phyloP scores from a whole-genome alignment of 2,888 invertebrate species.

The Ormyrus rosae region DNA sequence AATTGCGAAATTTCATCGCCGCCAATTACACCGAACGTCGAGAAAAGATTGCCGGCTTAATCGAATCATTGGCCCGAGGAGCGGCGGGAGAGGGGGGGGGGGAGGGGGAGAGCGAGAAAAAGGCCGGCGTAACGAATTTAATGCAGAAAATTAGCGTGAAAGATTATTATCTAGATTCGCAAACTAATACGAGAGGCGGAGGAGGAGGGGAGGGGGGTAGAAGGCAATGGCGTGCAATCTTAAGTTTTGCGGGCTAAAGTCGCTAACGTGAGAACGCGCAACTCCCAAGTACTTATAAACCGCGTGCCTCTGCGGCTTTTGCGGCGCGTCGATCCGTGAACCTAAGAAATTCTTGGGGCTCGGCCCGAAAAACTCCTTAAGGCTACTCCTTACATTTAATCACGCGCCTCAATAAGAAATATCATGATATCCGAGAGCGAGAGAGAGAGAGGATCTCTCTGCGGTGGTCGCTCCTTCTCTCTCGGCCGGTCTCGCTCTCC shows the following conservation, averaged over 20 bases:
- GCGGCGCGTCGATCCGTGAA: constrained; percentile 60
- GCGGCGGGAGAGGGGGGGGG: too few species aligned
- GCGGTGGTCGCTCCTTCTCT: not conserved
- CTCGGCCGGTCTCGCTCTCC: not conserved
- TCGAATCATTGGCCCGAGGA: too few species aligned
- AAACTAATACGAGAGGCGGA: constrained; percentile 5
- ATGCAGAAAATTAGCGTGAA: constrained; percentile 10
- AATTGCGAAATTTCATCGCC: too few species aligned
- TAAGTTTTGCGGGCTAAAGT: constrained; percentile 35
- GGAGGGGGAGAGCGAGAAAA: too few species aligned
- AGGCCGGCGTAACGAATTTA: not conserved
- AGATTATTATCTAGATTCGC: constrained; percentile 9
- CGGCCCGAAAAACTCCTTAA: constrained; percentile 24
- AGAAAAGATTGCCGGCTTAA: too few species aligned
- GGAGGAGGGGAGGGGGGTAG: too few species aligned
- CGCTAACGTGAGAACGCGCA: constrained; percentile 62
- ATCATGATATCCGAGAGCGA: constrained; percentile 24
- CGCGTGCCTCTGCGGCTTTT: constrained; percentile 55
- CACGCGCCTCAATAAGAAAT: constrained; percentile 46
- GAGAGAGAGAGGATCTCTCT: not conserved
- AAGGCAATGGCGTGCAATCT: not conserved
- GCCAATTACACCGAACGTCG: too few species aligned
- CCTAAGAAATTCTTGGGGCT: constrained; percentile 51
- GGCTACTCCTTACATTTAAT: constrained; percentile 55
- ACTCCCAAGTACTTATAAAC: constrained; percentile 33